phyloP scores from a whole-genome alignment of 2,888 invertebrate species.

The Harpalus rubripes region DNA sequence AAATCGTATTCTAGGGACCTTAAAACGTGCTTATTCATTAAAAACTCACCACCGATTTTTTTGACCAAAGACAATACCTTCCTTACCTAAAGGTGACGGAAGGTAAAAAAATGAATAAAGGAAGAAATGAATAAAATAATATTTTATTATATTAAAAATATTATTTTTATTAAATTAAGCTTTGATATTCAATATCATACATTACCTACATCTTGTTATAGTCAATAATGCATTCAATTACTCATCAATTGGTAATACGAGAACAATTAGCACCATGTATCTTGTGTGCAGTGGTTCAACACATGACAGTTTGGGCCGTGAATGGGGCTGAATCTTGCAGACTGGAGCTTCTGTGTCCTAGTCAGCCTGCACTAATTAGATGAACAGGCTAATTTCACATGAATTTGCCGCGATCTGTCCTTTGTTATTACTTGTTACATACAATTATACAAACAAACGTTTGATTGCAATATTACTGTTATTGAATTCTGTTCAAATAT shows the following conservation, averaged over 20 bases:
- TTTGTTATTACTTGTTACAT: background rate
- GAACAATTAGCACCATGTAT: background rate
- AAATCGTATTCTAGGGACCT: too few relatives aligned
- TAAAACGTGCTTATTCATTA: too few relatives aligned
- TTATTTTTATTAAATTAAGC: too few relatives aligned
- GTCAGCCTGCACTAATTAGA: conserved; percentile 22
- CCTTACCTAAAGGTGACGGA: too few relatives aligned
- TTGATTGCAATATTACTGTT: background rate
- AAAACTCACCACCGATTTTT: too few relatives aligned
- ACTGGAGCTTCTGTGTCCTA: background rate
- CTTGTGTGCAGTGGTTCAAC: background rate
- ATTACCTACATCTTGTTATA: background rate
- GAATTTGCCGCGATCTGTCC: conserved; percentile 20
- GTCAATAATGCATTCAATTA: background rate
- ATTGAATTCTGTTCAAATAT: background rate
- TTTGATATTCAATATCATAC: background rate
- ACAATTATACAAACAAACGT: background rate
- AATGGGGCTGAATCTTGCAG: conserved; percentile 32
- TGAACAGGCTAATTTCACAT: conserved; percentile 39
- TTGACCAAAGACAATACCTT: too few relatives aligned
- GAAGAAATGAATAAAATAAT: too few relatives aligned
- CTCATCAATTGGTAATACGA: background rate
- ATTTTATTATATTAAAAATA: too few relatives aligned
- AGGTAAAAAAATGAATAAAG: too few relatives aligned
- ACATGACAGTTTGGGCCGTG: background rate